These are phyloP conservation scores for Drosophila aldrichi DNA, from an alignment of 2,888 invertebrate species.

Conservation along the genomic window DNA sequence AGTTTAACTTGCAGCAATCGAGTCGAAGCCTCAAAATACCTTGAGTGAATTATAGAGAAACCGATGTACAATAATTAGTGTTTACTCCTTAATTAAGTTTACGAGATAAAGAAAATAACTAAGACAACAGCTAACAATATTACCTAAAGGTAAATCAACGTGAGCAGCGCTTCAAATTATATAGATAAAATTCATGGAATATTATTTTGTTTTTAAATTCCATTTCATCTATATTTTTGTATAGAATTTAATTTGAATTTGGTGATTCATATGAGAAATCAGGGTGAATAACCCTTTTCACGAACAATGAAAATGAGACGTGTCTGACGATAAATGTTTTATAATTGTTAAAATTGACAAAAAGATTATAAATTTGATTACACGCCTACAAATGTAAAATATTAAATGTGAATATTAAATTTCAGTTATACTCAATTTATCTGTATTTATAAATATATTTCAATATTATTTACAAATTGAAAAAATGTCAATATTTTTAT, in stretches of 20 bases:
- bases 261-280: too few species aligned
- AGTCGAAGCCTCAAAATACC: background rate
- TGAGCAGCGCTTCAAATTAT: background rate
- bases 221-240: too few species aligned
- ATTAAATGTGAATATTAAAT: background rate
- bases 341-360: background rate
- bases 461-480: background rate
- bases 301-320: background rate
- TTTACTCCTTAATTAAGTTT: constrained; percentile 4
- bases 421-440: background rate
- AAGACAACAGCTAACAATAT: background rate
- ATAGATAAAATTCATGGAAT: background rate
- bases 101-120: constrained; percentile 4
- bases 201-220: too few species aligned
- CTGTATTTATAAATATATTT: background rate
- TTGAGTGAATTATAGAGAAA: background rate
- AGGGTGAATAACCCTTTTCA: background rate
- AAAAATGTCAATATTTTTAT: background rate
- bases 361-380: background rate
- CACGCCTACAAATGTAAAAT: background rate
- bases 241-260: background rate
- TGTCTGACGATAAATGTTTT: background rate
- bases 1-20: background rate
- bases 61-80: background rate
- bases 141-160: constrained; percentile 1